A percentile compares a stretch with the other conserved stretches of the same genome.
Conservation (phyloP, 2,888 invertebrate genomes). For the Serripes groenlandicus region DNA sequence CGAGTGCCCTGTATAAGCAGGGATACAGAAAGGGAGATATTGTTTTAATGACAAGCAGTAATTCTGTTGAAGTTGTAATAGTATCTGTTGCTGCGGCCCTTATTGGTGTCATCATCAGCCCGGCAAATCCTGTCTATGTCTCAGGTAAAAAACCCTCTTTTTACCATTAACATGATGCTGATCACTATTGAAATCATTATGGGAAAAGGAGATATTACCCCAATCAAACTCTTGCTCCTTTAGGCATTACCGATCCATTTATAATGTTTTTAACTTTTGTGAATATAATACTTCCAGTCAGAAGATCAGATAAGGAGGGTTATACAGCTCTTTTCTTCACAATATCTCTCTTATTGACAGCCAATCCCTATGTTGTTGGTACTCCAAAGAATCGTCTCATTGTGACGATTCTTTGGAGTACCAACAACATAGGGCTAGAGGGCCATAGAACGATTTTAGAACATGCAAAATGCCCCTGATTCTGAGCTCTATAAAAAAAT, state of each 20-base stretch:
- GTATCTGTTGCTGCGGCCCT: conserved; percentile 72
- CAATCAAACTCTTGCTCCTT: not conserved
- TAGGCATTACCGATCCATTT: too few relatives aligned
- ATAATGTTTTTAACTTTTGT: too few relatives aligned
- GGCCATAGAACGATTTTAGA: too few relatives aligned
- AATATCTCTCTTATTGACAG: not conserved
- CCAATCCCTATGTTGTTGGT: not conserved
- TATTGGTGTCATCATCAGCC: conserved; percentile 72
- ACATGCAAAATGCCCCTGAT: too few relatives aligned
- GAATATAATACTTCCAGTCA: too few relatives aligned
- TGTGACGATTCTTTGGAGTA: too few relatives aligned
- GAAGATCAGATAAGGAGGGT: too few relatives aligned
- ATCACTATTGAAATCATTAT: not conserved
- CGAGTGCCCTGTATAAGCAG: conserved; percentile 76
- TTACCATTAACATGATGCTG: too few relatives aligned
- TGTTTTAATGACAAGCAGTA: conserved; percentile 76
- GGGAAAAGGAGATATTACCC: not conserved
- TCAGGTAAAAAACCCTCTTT: too few relatives aligned
- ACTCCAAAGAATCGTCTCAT: too few relatives aligned
- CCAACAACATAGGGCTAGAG: too few relatives aligned
- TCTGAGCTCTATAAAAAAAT: too few relatives aligned
- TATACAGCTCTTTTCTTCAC: not conserved
- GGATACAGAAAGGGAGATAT: conserved; percentile 81
- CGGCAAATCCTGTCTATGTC: conserved; percentile 77
- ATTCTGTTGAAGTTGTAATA: conserved; percentile 80